Percentiles rank a stretch among this genome's conserved stretches.
phyloP scores from a whole-genome alignment of 64 coral and sea anemone genomes.

The Stichodactyla mertensii region DNA sequence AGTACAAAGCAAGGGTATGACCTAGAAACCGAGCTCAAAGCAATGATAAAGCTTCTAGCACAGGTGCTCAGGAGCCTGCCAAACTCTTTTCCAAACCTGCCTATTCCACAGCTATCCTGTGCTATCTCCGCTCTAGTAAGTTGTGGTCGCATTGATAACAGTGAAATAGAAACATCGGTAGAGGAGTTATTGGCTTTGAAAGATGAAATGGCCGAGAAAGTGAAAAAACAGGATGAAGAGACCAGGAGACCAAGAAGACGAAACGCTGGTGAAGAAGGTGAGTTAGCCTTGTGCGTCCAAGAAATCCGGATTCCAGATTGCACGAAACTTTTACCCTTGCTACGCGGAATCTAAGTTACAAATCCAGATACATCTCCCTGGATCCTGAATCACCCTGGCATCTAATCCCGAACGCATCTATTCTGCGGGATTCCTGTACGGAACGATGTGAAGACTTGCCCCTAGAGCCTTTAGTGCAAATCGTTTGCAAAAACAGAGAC shows the following conservation, averaged over 20 bases:
- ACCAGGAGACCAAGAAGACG: conserved; percentile 20
- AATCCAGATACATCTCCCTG: no score
- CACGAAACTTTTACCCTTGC: not conserved
- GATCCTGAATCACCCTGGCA: no score
- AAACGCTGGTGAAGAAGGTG: conserved; percentile 19
- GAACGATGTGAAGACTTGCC: no score
- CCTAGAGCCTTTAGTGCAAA: not conserved
- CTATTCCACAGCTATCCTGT: conserved; percentile 16
- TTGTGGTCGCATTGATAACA: not conserved
- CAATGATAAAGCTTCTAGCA: conserved; percentile 21
- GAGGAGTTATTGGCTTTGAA: conserved; percentile 30
- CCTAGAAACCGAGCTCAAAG: not conserved
- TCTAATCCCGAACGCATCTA: no score
- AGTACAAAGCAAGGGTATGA: not conserved
- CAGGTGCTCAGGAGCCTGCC: conserved; percentile 27
- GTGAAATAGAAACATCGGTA: not conserved
- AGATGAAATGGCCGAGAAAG: conserved; percentile 29
- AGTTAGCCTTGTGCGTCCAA: no score
- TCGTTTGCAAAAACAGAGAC: not conserved
- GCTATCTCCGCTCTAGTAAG: not conserved
- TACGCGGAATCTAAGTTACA: not conserved
- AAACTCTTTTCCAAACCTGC: conserved; percentile 30
- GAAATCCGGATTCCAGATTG: not conserved
- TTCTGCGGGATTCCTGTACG: no score
- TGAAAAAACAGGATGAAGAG: conserved; percentile 22